phyloP scores from a whole-genome alignment of 2,113 vertebrate species.

The Clarias magur region DNA sequence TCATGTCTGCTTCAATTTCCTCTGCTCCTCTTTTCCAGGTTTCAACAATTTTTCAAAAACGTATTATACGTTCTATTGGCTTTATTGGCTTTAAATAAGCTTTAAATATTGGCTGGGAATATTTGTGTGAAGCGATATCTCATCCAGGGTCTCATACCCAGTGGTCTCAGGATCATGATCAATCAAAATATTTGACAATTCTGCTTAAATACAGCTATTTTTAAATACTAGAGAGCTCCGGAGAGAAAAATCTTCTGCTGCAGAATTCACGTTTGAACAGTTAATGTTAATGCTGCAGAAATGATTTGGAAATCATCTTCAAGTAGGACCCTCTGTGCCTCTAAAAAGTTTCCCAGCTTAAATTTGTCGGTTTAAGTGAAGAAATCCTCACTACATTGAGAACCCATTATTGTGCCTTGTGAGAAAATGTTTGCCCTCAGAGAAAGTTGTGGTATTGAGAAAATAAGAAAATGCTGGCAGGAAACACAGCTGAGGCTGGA shows the following conservation, averaged over 20 bases:
- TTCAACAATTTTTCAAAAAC: neutral
- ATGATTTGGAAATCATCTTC: conserved; percentile 59
- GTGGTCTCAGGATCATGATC: neutral
- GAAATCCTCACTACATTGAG: neutral
- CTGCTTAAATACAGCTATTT: neutral
- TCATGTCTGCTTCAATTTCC: neutral
- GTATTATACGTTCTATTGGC: neutral
- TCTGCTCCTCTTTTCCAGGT: neutral
- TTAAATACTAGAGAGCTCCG: conserved; percentile 17
- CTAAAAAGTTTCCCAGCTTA: conserved; percentile 40
- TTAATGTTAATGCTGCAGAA: conserved; percentile 65
- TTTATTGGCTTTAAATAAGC: neutral
- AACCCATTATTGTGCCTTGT: neutral
- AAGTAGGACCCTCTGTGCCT: conserved; percentile 70
- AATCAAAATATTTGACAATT: neutral
- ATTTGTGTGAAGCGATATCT: neutral
- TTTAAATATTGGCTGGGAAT: too few species aligned
- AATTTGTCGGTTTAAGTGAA: conserved; percentile 25
- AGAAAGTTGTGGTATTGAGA: neutral
- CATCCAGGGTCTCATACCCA: neutral
- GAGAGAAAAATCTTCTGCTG: conserved; percentile 24
- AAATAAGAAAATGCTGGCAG: neutral
- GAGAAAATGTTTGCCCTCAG: neutral
- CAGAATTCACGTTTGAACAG: conserved; percentile 58
- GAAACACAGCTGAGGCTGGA: neutral